These are phyloP conservation scores for Notocelia uddmanniana DNA, from an alignment of 2,888 invertebrate genomes.

Conservation along the genomic window DNA sequence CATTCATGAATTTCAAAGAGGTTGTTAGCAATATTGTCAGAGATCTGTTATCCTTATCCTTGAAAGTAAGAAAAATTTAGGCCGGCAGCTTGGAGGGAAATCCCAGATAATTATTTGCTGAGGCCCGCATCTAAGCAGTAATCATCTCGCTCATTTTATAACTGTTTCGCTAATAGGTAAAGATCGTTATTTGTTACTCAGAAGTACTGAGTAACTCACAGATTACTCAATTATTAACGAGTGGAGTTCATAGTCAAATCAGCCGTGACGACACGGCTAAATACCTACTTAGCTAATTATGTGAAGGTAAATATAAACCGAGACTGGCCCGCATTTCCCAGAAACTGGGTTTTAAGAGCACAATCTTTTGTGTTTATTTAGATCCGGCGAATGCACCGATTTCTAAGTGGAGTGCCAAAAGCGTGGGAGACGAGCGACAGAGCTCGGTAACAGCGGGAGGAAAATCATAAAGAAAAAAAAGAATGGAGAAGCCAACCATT, in stretches of 20 bases:
- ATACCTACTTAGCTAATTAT: conserved; percentile 40
- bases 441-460: conserved; percentile 56
- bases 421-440: conserved; percentile 72
- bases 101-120: conserved; percentile 57
- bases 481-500: not conserved
- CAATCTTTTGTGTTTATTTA: conserved; percentile 76
- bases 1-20: conserved; percentile 68
- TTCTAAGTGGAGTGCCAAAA: conserved; percentile 73
- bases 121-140: conserved; percentile 23
- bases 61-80: conserved; percentile 57
- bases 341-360: conserved; percentile 79
- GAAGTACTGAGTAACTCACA: conserved; percentile 7
- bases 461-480: conserved; percentile 53
- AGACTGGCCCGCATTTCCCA: conserved; percentile 64
- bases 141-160: conserved; percentile 15
- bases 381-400: conserved; percentile 76
- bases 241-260: conserved; percentile 1
- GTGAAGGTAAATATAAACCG: conserved; percentile 52
- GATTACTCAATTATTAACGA: conserved; percentile 32
- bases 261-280: conserved; percentile 20
- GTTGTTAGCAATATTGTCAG: conserved; percentile 65
- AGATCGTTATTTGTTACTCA: not conserved
- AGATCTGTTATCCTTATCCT: conserved; percentile 59
- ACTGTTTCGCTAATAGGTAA: conserved; percentile 17
- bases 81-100: conserved; percentile 53